These are phyloP conservation scores for Prunella strophiata DNA, from an alignment of 2,797 vertebrate genomes.

Conservation along the genomic window DNA sequence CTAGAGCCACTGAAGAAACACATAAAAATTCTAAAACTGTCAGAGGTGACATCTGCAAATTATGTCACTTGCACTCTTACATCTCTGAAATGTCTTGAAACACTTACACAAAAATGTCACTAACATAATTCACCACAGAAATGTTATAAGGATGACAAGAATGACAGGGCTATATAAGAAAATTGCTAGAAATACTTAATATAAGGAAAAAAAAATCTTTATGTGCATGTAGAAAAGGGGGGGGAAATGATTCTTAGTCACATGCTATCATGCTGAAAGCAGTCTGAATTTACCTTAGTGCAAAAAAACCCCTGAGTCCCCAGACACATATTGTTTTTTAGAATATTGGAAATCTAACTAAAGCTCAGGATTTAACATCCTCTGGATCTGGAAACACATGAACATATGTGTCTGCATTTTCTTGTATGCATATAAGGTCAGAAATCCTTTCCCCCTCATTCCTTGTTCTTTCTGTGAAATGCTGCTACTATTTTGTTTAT, in stretches of 20 bases:
- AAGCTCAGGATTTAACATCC: not conserved
- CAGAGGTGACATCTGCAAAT: slow-evolving; percentile 22
- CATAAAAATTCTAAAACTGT: not conserved
- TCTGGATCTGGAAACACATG: not conserved
- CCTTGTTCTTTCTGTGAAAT: not conserved
- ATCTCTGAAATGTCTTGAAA: slow-evolving; percentile 28
- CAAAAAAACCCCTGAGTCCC: rapidly evolving
- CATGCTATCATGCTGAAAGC: not conserved
- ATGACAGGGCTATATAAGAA: not conserved
- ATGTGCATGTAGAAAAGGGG: not conserved
- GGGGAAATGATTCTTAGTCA: not conserved
- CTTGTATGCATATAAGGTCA: not conserved
- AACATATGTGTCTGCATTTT: not conserved
- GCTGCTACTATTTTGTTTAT: not conserved
- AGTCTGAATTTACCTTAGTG: not conserved
- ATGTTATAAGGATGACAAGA: not conserved
- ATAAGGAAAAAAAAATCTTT: not conserved
- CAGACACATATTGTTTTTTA: not conserved
- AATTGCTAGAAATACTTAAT: not conserved
- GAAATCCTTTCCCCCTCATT: not conserved
- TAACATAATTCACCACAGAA: not conserved
- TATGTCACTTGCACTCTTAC: not conserved
- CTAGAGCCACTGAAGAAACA: slow-evolving; percentile 4
- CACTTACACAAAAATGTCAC: not conserved
- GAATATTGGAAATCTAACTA: not conserved